Base-by-base conservation (phyloP, 2,113 vertebrate species). In the Tamias sibiricus region DNA sequence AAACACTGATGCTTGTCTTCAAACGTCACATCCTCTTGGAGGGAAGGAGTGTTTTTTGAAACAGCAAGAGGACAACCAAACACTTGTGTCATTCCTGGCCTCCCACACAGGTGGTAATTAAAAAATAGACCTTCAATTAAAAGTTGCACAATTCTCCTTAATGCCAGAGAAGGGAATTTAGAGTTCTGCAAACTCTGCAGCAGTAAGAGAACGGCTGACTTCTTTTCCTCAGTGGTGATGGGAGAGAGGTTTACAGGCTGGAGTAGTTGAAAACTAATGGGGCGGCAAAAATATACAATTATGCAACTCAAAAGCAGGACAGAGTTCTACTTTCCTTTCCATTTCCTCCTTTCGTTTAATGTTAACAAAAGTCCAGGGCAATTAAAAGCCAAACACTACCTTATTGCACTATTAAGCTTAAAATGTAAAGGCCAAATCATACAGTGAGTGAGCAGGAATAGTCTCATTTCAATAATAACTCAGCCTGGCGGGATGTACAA, bases 351-450 rank as follows among this genome's bases (percentile, higher is more conserved):
- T 84, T 93, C 75, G n/a, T 88, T 96, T 95, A 74, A 74, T 75
- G 93, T 91, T 94, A 95, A 96, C 97, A 90, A 90, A 97, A 94
- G 81, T 79, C 95, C 90, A 86, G 69, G 93, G 72, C 92, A 95
- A 95, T 97, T 95, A 94, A 97, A 96, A 94, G 80, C 74, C 72
- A 40, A 88, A 92, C 57, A 75, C 71, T 94, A 82, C 84, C 87
- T 85, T 62, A 44, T 44, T 90, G 28, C 59, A 64, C 62, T 64
- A 83, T 44, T 44, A 89, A 84, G 71, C 80, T 95, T 76, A 77
- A 88, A 87, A 84, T 22, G 59, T 59, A 62, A 88, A 93, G 71
- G 71, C 88, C 86, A 90, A 62, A 49, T 85, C 26, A 17, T 13
- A 42, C 80, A 76, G 57, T 66, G 28, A 93, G 71, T 37, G 83